Base-by-base conservation (phyloP, 2,797 vertebrate species). In the Tinamus major region DNA sequence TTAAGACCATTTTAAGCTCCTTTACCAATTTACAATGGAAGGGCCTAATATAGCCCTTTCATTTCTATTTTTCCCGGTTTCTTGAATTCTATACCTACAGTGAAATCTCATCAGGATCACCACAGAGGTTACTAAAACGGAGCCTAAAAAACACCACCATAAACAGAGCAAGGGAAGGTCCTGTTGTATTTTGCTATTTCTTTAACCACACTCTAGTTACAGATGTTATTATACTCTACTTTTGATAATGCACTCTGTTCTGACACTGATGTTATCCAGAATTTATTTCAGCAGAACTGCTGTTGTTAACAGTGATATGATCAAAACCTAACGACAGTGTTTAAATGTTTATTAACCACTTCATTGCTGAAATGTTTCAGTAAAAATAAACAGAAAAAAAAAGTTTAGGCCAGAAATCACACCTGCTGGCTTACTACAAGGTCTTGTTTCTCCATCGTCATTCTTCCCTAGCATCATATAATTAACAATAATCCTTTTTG, bases 91-190 rank as follows among this genome's bases (percentile, higher is more conserved):
- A 8, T 84, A 89, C 61, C 65, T 75, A 62, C n/a, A 61, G 41
- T 63, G 79, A 82, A 65, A 44, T 83, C 42, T 93, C 78, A 86
- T 85, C 39, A 75, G 56, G 67, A 39, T 91, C 63, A 94, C 27
- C 48, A 85, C 83, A 70, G 87, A 76, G 39, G 63, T 92, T 39
- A 85, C 21, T 29, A 85, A 88, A 83, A 71, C 29, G 85, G 49
- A 53, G 12, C 80, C 24, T 79, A 49, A 87, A 75, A 59, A 76
- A 67, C 6, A 21, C n/a, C 33, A 44, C 75, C 72, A 9, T 81
- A 90, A 77, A 77, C 13, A 37, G 6, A 79, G 13, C 75, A 90
- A 89, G 35, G 16, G 14, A 41, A 94, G 17, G 13, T 78, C 26
- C 75, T 75, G 16, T 69, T 86, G 46, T 10, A 12, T 68, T 72